Base-by-base conservation (phyloP, 2,888 invertebrate genomes). In the Parnassius apollo region DNA sequence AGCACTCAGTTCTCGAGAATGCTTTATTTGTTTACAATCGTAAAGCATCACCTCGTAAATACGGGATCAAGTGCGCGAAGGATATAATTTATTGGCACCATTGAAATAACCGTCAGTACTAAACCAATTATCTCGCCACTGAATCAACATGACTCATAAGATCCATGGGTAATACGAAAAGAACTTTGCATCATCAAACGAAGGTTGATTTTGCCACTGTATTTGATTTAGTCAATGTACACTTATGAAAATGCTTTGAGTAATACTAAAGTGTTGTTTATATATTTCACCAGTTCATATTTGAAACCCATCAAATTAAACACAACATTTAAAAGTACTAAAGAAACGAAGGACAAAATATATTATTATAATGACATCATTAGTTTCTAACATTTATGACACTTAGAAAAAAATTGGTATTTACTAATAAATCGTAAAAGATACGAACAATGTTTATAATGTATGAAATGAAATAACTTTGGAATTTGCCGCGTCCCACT, bases 1-100 rank as follows among this genome's bases (percentile, higher is more conserved):
- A 59, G 63, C 63, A 52, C 63, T 56, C 51, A n/a, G 44, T 9
- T 12, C n/a, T 51, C 42, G 58, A 50, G 58, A 60, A 53, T 42
- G 35, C 25, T 62, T 42, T 12, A 54, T 59, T 56, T 59, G 48
- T 60, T 59, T 64, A 64, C 59, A 54, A 42, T 49, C 51, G 51
- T 52, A 60, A 55, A 60, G 22, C 44, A 55, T 49, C 54, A 42
- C 60, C 18, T 50, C 58, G 44, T 62, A 63, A 59, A 51, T 46
- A 42, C 51, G 18, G 48, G 42, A 48, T 46, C 22, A 18, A 48
- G 56, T 45, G 64, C 56, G 64, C 52, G 59, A 64, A 55, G 52
- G 52, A 64, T 48, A 64, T 50, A 49, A 59, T 48, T 59, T 52
- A 64, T 44, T 56, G 44, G 44, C 59, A 46, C 53, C 64, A 64